Conservation (phyloP, 2,797 vertebrate species). For the Cuculus canorus region DNA sequence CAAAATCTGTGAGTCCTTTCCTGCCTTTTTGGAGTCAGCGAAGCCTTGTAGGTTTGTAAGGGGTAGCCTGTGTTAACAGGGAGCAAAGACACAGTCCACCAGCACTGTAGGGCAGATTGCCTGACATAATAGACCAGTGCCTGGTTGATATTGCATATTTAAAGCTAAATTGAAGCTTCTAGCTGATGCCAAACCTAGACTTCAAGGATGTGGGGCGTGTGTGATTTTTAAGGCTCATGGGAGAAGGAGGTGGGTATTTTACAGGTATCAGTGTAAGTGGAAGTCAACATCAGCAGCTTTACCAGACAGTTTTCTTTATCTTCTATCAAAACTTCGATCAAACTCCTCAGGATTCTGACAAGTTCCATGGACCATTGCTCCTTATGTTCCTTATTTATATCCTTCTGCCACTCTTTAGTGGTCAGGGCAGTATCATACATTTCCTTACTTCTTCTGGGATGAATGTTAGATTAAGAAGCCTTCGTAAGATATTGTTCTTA, state of each 20-base stretch:
- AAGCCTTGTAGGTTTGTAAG: not conserved
- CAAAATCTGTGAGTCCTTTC: slow-evolving; percentile 84
- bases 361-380: not conserved
- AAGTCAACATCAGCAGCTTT: not conserved
- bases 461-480: not conserved
- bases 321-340: not conserved
- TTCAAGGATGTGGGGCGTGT: not conserved
- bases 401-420: not conserved
- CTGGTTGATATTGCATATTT: fast-evolving
- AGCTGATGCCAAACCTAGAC: not conserved
- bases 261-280: not conserved
- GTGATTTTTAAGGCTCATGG: not conserved
- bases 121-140: fast-evolving
- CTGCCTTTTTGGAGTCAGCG: not conserved
- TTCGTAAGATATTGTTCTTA: not conserved
- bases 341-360: not conserved
- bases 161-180: not conserved
- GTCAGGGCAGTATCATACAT: not conserved
- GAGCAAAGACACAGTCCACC: not conserved
- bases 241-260: not conserved
- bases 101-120: not conserved
- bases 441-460: not conserved
- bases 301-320: not conserved
- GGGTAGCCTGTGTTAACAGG: not conserved
- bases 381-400: not conserved